Evolutionary conservation across 2,888 invertebrate genomes (phyloP), one percentile per base, ranked within the genome.

Genomic region (Trichopoda pennipes): DNA sequence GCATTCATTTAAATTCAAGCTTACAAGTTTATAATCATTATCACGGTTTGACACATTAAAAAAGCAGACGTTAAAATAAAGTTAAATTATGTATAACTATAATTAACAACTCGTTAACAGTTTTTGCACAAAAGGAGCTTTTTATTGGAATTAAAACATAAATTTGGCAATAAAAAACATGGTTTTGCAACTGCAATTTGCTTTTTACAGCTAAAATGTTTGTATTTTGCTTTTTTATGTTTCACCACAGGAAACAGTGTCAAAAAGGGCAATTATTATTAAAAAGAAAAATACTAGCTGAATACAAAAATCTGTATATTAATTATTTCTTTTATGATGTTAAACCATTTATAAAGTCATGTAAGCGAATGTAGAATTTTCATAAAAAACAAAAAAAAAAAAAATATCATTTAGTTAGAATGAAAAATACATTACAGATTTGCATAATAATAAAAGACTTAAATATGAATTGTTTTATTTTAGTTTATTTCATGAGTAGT

Each of bases 21-120:
- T 44, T 68, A 63, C 63, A 55, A n/a, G n/a, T 69, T 69, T 53
- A 77, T 69, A 53, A 69, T 55, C 23, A 47, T 60, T 68, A 17
- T 53, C 19, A 44, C 53, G 42, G 17, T 63, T 53, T 16, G 16
- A 42, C 28, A 38, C 28, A 44, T 7, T 19, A 38, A 66, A 72
- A 53, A 53, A 44, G 53, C 38, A 38, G 12, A 38, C 10, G 10
- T 38, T 56, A 44, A 61, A 74, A 74, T 58, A 44, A 44, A 61
- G 61, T 28, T 2, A 69, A 69, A 76, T 21, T 69, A 61, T 69
- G 55, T 61, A 47, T 69, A 19, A 60, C 38, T 44, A 58, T 70
- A 84, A 80, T 84, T 84, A 80, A 80, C 81, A 84, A 84, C 63
- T 74, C 74, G 69, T 84, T 81, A 84, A 76, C 61, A 73, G 23